phyloP scores from a whole-genome alignment of 2,113 vertebrate species.

The Boulengeromyrus knoepffleri region DNA sequence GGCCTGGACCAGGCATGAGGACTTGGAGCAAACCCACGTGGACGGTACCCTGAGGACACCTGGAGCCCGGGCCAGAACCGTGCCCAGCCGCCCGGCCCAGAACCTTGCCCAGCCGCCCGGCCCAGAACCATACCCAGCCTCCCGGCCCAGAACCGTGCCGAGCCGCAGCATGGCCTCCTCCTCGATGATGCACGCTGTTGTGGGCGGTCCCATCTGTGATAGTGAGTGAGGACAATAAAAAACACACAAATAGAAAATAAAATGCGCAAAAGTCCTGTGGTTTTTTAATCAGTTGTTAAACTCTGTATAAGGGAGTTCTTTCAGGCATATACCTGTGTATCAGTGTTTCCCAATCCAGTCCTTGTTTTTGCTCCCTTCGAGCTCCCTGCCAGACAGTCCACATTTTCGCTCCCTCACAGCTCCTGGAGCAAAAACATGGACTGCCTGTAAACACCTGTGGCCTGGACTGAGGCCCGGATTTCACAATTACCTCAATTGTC shows the following conservation, averaged over 20 bases:
- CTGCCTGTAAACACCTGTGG: background rate
- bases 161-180: slow-evolving; percentile 61
- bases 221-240: slow-evolving; percentile 52
- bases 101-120: slow-evolving; percentile 43
- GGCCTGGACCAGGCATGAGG: slow-evolving; percentile 50
- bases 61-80: slow-evolving; percentile 43
- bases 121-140: slow-evolving; percentile 41
- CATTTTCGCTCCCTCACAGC: background rate
- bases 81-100: slow-evolving; percentile 41
- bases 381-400: background rate
- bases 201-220: slow-evolving; percentile 37
- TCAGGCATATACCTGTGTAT: background rate
- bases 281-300: background rate
- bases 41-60: slow-evolving; percentile 54
- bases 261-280: background rate
- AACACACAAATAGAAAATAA: background rate
- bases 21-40: slow-evolving; percentile 52
- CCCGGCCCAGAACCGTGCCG: slow-evolving; percentile 40
- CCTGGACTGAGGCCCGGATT: background rate
- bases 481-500: background rate
- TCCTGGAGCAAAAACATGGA: background rate
- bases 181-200: slow-evolving; percentile 58
- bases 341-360: background rate
- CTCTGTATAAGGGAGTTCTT: background rate
- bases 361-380: background rate